Evolutionary conservation across 30 jellyfish, hydroid and myxozoan species (phyloP), one percentile per base, ranked within the genome.

Genomic region (Turritopsis rubra): DNA sequence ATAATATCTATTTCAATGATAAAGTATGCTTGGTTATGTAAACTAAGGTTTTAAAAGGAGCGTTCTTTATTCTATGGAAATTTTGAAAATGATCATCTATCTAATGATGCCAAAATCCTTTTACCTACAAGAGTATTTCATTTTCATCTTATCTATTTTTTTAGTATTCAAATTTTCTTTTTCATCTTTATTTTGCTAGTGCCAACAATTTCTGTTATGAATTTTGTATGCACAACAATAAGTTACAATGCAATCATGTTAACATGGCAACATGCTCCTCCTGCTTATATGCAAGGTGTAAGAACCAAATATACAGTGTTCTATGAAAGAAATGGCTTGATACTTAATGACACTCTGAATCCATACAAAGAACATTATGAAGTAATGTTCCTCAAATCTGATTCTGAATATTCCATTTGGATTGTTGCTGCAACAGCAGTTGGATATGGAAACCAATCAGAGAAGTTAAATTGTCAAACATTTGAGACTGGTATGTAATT

Each of bases 141-240:
- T n/a, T n/a, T n/a, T 41, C 9, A 41, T 41, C 9, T 41, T 5
- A 41, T 41, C 9, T 41, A 13, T 3, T 41, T 5, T 41, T 41
- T 3, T 41, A 3, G 60, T 41, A 13, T 41, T 5, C 13, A 13
- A 41, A 3, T 5, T 41, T 41, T 41, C 60, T 41, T 41, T 41
- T 41, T 41, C 9, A 3, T 41, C 13, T 68, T 68, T 1, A 68
- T 1, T 68, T 27, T 19, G 16, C 9, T 68, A 68, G 77, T 27
- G 30, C 77, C 77, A 68, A n/a, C 77, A 68, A 68, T 68, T 23
- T 68, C 77, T 7, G 77, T 27, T n/a, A n/a, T n/a, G 31, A 68
- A 68, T 68, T 68, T 68, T 0, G 30, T 27, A 9, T 68, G 77
- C 77, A 68, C 28, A 68, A 16, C 4, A 68, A 27, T 68, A 16